A percentile compares a stretch with the other conserved stretches of the same genome.
Evolutionary conservation across 92 coral and sea anemone species (phyloP).

Genomic region (Umimayanthus kanabou): DNA sequence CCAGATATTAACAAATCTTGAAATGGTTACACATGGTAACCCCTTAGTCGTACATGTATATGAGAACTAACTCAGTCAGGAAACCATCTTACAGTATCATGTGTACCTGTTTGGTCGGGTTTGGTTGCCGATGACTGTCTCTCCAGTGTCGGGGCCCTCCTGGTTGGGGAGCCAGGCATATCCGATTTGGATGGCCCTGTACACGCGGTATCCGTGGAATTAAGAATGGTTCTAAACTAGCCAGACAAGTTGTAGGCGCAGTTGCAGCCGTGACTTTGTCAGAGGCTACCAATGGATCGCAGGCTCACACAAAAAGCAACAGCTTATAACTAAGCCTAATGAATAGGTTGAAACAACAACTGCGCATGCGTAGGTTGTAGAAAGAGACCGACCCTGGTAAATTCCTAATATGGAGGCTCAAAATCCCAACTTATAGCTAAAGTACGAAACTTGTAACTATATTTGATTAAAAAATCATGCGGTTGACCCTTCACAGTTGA

Average conservation of each 20-base stretch:
- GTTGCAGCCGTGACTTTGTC: neutral
- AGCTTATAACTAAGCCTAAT: neutral
- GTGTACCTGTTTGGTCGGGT: constrained; percentile 3
- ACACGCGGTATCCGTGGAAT: neutral
- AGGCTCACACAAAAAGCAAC: constrained; percentile 1
- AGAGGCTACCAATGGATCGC: neutral
- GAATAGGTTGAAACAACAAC: neutral
- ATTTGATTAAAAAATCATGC: no score
- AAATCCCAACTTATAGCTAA: neutral
- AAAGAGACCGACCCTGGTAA: neutral
- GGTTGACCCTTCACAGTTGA: neutral
- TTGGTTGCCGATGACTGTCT: constrained; percentile 4
- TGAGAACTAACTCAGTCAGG: neutral
- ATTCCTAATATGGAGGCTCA: neutral
- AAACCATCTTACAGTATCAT: no score
- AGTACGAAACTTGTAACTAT: neutral
- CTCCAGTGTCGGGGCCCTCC: neutral
- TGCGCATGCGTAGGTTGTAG: neutral
- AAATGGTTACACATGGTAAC: neutral
- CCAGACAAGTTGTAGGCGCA: neutral
- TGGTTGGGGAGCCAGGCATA: constrained; percentile 12
- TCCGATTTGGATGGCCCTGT: constrained; percentile 20
- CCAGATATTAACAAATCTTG: neutral
- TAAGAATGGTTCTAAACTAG: neutral
- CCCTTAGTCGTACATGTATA: neutral